Evolutionary conservation across 2,888 invertebrate genomes (phyloP).

Genomic region (Ochropleura plecta): DNA sequence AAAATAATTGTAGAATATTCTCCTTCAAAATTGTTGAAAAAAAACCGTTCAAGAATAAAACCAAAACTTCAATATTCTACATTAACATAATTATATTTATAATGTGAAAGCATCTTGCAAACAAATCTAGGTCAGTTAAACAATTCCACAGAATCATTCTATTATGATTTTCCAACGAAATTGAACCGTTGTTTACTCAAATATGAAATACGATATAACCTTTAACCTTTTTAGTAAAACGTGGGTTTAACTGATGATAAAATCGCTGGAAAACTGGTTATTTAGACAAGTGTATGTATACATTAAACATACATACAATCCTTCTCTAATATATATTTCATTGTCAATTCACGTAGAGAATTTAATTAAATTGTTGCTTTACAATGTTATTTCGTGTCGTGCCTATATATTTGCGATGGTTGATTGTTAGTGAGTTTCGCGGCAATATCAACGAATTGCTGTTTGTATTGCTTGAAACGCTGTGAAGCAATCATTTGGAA

Average conservation of each 20-base stretch:
- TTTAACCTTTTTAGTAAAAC: conserved; percentile 43
- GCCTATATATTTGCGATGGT: background rate
- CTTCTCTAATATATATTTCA: background rate
- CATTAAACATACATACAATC: background rate
- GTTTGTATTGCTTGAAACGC: background rate
- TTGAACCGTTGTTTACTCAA: conserved; percentile 13
- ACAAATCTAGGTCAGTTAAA: conserved; percentile 15
- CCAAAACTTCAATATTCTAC: background rate
- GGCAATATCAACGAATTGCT: conserved; percentile 38
- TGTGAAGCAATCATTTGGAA: conserved; percentile 32
- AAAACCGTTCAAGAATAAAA: conserved; percentile 14
- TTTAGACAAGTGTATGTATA: background rate
- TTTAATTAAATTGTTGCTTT: conserved; percentile 37
- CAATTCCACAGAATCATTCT: conserved; percentile 26
- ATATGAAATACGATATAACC: conserved; percentile 43
- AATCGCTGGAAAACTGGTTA: conserved; percentile 12
- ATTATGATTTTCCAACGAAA: conserved; percentile 2
- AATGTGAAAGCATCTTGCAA: conserved; percentile 18
- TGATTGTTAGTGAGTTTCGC: conserved; percentile 22
- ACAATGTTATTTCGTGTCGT: conserved; percentile 22
- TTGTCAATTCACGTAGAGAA: conserved; percentile 13
- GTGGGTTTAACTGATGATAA: conserved; percentile 20
- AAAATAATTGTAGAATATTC: background rate
- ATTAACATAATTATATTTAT: background rate
- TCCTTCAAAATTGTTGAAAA: background rate